Evolutionary conservation across 2,888 invertebrate genomes (phyloP).

Genomic region (Oligia latruncula): DNA sequence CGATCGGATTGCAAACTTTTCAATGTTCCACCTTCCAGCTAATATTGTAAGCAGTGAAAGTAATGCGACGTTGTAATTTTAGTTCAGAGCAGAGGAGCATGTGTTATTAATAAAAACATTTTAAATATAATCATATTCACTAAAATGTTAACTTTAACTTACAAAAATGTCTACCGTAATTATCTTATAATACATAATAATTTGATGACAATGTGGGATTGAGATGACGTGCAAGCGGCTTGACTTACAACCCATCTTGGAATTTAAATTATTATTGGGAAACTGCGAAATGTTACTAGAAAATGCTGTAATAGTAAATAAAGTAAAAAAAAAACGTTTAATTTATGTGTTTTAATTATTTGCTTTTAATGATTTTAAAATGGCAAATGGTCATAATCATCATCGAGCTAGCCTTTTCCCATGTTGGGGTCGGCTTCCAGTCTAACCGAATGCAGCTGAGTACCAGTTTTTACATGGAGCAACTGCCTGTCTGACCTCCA

Average conservation of each 20-base stretch:
- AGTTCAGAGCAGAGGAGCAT: conserved; percentile 33
- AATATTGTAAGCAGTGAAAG: background rate
- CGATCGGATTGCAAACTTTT: conserved; percentile 1
- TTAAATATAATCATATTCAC: conserved; percentile 48
- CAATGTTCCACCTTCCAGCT: background rate
- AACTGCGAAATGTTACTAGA: conserved; percentile 37
- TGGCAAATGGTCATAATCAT: background rate
- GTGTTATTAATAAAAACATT: conserved; percentile 43
- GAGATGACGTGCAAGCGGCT: conserved; percentile 27
- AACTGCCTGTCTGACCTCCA: background rate
- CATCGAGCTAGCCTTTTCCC: background rate
- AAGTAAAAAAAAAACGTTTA: background rate
- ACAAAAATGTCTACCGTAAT: conserved; percentile 34
- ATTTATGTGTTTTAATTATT: background rate
- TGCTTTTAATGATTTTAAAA: background rate
- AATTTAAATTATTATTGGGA: conserved; percentile 9
- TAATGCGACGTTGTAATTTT: background rate
- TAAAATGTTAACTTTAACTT: conserved; percentile 58
- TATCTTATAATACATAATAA: conserved; percentile 58
- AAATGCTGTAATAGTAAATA: background rate
- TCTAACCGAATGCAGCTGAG: background rate
- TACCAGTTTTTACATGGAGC: background rate
- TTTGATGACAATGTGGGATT: conserved; percentile 39
- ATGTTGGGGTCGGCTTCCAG: background rate
- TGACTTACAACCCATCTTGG: conserved; percentile 44